A percentile compares a stretch with the other conserved stretches of the same genome.
These are phyloP conservation scores for Mesorhabditis spiculigera DNA, from an alignment of 2,888 invertebrate species.

Conservation along the genomic window DNA sequence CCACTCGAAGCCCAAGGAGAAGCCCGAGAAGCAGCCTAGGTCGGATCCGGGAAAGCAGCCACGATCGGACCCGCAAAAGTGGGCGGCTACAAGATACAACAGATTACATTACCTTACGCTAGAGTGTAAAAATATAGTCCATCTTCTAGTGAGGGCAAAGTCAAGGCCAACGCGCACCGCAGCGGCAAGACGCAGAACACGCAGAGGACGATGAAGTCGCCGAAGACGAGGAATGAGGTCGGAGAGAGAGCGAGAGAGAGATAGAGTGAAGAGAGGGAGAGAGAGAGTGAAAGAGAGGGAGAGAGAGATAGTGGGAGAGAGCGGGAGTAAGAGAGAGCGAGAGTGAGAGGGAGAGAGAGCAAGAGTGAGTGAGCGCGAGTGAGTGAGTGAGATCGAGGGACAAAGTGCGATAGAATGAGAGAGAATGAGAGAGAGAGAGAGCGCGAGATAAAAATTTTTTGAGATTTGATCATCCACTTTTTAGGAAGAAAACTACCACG, in stretches of 20 bases:
- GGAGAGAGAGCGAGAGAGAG: not conserved
- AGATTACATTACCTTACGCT: not conserved
- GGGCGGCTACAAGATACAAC: not conserved
- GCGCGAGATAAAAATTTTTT: not conserved
- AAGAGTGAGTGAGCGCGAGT: too few species aligned
- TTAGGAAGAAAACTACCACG: too few species aligned
- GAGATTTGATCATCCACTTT: too few species aligned
- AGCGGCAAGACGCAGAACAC: too few species aligned
- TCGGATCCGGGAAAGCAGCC: not conserved
- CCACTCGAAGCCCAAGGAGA: too few species aligned
- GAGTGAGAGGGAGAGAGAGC: not conserved
- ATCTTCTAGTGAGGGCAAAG: too few species aligned
- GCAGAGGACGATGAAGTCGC: not conserved
- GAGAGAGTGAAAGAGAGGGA: not conserved
- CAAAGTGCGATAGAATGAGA: not conserved
- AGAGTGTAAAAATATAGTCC: not conserved
- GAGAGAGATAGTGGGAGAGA: not conserved
- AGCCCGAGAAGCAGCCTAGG: too few species aligned
- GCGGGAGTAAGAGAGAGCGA: too few species aligned
- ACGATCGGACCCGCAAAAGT: not conserved
- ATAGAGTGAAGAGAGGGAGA: not conserved
- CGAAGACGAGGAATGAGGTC: not conserved
- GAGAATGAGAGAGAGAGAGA: not conserved
- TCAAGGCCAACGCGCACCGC: too few species aligned
- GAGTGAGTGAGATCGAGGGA: not conserved